Evolutionary conservation across 2,888 invertebrate species (phyloP).

Genomic region (Andrena haemorrhoa): DNA sequence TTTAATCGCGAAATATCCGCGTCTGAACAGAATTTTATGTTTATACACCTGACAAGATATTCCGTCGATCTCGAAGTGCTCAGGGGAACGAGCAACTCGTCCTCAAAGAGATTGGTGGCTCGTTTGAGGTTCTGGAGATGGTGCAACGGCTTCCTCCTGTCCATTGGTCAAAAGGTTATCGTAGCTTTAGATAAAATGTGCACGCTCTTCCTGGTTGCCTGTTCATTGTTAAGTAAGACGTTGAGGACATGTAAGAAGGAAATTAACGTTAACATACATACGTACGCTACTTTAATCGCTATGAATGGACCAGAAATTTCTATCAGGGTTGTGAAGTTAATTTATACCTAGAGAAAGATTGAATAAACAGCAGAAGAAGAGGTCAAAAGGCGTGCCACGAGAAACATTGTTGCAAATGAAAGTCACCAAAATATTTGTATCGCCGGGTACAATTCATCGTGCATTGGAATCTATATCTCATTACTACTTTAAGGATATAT

Average conservation of each 20-base stretch:
- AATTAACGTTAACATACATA: neutral
- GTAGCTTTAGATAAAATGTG: conserved; percentile 43
- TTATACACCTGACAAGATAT: neutral
- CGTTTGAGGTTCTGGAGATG: neutral
- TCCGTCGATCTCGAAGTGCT: conserved; percentile 35
- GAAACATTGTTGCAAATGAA: neutral
- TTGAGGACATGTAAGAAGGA: neutral
- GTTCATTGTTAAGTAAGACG: conserved; percentile 8
- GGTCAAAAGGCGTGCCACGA: neutral
- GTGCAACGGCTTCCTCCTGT: conserved; percentile 37
- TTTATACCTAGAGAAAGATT: neutral
- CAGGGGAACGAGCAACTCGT: conserved; percentile 3
- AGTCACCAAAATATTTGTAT: neutral
- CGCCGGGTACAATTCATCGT: neutral
- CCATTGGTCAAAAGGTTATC: conserved; percentile 35
- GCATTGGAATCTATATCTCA: neutral
- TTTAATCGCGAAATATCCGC: neutral
- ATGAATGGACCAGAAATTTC: neutral
- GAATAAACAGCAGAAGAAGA: neutral
- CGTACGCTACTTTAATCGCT: neutral
- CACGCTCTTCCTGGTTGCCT: conserved; percentile 35
- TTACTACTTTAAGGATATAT: neutral
- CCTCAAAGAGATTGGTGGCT: neutral
- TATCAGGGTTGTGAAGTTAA: neutral
- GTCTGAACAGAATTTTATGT: neutral